phyloP scores from a whole-genome alignment of 2,888 invertebrate genomes.

The Ophion ellenae region DNA sequence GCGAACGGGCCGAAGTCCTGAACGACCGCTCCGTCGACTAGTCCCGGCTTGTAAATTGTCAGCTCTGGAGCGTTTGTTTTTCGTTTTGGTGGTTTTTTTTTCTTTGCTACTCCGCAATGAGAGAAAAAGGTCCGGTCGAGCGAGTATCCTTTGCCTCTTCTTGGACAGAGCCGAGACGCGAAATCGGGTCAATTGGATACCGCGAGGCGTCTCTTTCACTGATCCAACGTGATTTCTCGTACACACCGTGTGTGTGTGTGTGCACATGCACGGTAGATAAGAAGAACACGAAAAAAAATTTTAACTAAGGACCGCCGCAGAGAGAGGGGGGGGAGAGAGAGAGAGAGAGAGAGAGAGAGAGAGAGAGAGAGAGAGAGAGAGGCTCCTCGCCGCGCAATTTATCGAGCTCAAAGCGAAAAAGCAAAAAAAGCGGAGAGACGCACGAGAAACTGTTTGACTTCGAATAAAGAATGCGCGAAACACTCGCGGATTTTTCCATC shows the following conservation, averaged over 20 bases:
- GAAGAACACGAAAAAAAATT: slow-evolving; percentile 44
- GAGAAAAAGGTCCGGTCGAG: slow-evolving; percentile 63
- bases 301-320: neutral
- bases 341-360: neutral
- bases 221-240: slow-evolving; percentile 33
- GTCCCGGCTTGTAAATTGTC: neutral
- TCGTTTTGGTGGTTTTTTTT: slow-evolving; percentile 41
- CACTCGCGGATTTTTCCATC: slow-evolving; percentile 33
- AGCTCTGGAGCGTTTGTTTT: neutral
- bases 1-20: neutral
- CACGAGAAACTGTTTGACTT: slow-evolving; percentile 33
- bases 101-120: slow-evolving; percentile 33
- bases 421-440: neutral
- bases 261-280: slow-evolving; percentile 49
- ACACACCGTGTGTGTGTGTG: slow-evolving; percentile 21
- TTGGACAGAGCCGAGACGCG: slow-evolving; percentile 49
- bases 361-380: neutral
- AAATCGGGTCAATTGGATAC: slow-evolving; percentile 72
- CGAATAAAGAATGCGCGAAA: slow-evolving; percentile 21
- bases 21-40: neutral
- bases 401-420: neutral
- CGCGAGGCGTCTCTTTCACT: slow-evolving; percentile 40
- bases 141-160: slow-evolving; percentile 61
- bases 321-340: neutral
- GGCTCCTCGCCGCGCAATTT: neutral